Base-by-base conservation (phyloP, 2,797 vertebrate species). In the Eupleurogrammus muticus region DNA sequence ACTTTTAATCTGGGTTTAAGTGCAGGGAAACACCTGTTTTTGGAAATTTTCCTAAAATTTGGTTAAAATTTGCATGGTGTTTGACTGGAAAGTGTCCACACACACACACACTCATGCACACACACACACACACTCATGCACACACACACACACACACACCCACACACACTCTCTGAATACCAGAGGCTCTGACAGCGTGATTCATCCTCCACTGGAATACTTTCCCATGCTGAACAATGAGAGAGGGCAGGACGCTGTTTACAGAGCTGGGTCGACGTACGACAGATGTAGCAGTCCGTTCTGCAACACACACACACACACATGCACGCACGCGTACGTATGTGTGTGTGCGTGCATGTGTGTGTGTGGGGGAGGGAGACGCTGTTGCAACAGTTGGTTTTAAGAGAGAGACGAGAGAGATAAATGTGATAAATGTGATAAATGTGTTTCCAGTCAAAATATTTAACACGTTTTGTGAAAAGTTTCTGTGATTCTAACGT, bases 201-300 rank as follows among this genome's bases (percentile, higher is more conserved):
- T 68, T 79, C 76, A 81, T 49, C 54, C 65, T 49, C 42, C 1
- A 10, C 59, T 73, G n/a, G 72, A 77, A 86, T 77, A 80, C 59
- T 84, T 87, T 84, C 84, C 82, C 77, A 87, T 71, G 80, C 12
- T 50, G 42, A 76, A 80, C 82, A 87, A 80, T 78, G 73, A 67
- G 13, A 61, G 59, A 66, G 60, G 72, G 64, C 53, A 23, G 66
- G 60, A 66, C 36, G 0, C 2, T 54, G 36, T 70, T 69, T 70
- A 40, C 42, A 68, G 67, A 82, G 72, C 28, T 0, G 5, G 20
- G 53, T 17, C 14, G 11, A 55, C 3, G 8, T 12, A 36, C 5
- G 14, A 20, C 42, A 48, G 47, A 60, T 50, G 54, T 47, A 53
- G 79, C 63, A 34, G 49, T 57, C 53, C 12, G 54, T 49, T 47